Percentiles rank a stretch among this genome's conserved stretches.
phyloP scores from a whole-genome alignment of 2,113 vertebrate genomes.

The Physeter macrocephalus region DNA sequence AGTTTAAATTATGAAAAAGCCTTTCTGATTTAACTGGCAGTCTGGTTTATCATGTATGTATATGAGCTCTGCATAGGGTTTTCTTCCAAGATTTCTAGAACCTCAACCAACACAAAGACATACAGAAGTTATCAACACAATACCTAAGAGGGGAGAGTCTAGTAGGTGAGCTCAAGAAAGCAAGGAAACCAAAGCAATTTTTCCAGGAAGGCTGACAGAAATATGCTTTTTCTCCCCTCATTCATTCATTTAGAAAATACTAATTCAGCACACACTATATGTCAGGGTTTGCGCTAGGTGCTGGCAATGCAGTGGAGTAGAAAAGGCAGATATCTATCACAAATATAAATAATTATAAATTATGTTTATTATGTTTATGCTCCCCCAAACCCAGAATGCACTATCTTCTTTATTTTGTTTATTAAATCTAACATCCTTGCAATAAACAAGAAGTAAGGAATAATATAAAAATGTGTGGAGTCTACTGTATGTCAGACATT shows the following conservation, averaged over 20 bases:
- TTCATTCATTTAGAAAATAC: background rate
- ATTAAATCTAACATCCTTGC: background rate
- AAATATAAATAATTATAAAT: background rate
- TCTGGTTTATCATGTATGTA: slow-evolving; percentile 74
- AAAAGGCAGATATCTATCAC: background rate
- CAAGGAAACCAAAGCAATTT: background rate
- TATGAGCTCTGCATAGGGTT: slow-evolving; percentile 10
- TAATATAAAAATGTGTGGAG: background rate
- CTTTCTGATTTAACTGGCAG: slow-evolving; percentile 78
- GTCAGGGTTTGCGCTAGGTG: background rate
- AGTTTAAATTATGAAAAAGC: slow-evolving; percentile 80
- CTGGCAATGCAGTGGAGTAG: background rate
- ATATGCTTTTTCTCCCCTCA: background rate
- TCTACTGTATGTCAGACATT: background rate
- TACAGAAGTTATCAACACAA: background rate
- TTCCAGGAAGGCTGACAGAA: background rate
- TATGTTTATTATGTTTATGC: background rate
- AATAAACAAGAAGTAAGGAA: background rate
- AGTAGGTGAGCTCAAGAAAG: background rate
- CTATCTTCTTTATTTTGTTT: background rate
- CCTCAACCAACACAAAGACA: background rate
- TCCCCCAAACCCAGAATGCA: background rate
- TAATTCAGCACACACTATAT: background rate
- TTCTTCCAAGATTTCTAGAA: background rate
- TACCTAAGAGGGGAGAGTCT: background rate